Conservation (phyloP, 2,797 vertebrate genomes). For the Coregonus sp. region DNA sequence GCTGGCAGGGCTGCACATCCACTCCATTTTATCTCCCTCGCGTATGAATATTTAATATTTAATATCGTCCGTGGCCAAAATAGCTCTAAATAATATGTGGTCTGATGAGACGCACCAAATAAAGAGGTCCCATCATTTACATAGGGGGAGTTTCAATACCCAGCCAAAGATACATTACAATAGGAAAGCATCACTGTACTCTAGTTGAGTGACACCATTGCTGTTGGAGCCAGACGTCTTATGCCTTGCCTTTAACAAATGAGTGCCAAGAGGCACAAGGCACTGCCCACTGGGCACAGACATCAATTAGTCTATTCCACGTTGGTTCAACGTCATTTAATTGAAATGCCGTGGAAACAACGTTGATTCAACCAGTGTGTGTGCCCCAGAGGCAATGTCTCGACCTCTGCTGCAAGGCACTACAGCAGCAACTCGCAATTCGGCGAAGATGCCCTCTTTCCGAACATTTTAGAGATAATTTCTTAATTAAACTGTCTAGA, state of each 20-base stretch:
- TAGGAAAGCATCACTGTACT: constrained; percentile 6
- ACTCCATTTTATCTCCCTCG: constrained; percentile 57
- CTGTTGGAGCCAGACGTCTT: not conserved
- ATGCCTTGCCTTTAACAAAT: not conserved
- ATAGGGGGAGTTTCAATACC: constrained; percentile 1
- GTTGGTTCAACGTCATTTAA: no score
- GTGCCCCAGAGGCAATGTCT: no score
- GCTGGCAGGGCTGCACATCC: constrained; percentile 51
- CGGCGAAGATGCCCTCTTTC: not conserved
- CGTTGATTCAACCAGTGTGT: no score
- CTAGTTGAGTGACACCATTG: not conserved
- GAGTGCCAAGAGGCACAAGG: not conserved
- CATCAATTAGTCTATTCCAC: no score
- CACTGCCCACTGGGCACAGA: not conserved
- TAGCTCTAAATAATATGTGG: constrained; percentile 44
- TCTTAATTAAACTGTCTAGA: constrained; percentile 68
- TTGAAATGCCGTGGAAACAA: no score
- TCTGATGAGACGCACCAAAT: constrained; percentile 44
- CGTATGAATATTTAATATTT: constrained; percentile 66
- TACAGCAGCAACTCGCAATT: no score
- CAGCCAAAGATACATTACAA: constrained; percentile 4
- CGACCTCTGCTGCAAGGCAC: no score
- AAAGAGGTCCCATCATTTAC: not conserved
- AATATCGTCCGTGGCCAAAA: constrained; percentile 60
- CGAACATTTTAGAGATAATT: constrained; percentile 47